These are phyloP conservation scores for Platypus cylindrus DNA, from an alignment of 2,888 invertebrate genomes.

Conservation along the genomic window DNA sequence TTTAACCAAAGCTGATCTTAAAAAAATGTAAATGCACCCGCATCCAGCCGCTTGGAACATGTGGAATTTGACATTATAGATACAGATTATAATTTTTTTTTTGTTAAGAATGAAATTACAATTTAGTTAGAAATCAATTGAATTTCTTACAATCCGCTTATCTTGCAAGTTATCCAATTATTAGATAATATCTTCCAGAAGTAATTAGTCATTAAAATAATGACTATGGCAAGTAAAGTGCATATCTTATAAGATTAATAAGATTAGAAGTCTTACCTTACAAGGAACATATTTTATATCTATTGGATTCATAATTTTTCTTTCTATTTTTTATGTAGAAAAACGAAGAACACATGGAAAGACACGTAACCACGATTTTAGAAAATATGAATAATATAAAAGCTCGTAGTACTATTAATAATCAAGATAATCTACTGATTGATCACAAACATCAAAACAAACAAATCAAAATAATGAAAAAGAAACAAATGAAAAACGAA, in stretches of 20 bases:
- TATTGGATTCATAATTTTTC: not conserved
- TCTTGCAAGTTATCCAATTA: too few relatives aligned
- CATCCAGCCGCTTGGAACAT: too few relatives aligned
- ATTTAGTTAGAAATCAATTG: too few relatives aligned
- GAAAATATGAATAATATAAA: constrained; percentile 12
- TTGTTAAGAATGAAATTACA: too few relatives aligned
- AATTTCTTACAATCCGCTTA: too few relatives aligned
- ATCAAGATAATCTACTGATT: constrained; percentile 6
- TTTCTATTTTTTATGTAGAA: constrained; percentile 7
- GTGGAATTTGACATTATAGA: too few relatives aligned
- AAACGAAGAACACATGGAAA: constrained; percentile 10
- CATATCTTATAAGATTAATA: not conserved
- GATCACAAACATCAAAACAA: constrained; percentile 5
- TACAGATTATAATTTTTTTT: too few relatives aligned
- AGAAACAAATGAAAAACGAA: not conserved
- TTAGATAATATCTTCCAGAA: too few relatives aligned
- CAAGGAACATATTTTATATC: not conserved
- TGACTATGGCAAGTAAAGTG: not conserved
- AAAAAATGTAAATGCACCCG: too few relatives aligned
- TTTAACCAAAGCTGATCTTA: too few relatives aligned
- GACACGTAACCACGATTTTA: constrained; percentile 9
- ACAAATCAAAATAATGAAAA: too few relatives aligned
- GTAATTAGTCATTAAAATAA: not conserved
- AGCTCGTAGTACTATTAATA: constrained; percentile 5
- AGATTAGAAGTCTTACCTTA: not conserved